Conservation (phyloP, 2,888 invertebrate species). For the Drosophila algonquin region DNA sequence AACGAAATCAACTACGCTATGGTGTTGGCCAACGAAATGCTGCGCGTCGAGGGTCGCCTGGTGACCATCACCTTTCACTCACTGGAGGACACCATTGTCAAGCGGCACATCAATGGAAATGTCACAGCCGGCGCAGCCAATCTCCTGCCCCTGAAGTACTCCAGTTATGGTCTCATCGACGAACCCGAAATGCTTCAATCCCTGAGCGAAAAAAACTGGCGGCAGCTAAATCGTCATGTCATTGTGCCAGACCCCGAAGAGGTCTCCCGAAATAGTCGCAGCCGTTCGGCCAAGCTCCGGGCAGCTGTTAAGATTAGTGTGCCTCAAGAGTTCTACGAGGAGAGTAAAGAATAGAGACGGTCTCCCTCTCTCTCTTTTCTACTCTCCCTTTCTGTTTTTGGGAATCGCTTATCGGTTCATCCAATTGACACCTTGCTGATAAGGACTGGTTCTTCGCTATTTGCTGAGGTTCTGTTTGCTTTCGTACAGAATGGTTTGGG, state of each 20-base stretch:
- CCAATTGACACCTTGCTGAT: conserved; percentile 65
- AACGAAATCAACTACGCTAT: conserved; percentile 97
- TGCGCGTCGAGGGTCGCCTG: conserved; percentile 91
- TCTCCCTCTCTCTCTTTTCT: conserved; percentile 27
- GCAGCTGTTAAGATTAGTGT: conserved; percentile 89
- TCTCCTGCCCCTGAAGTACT: conserved; percentile 89
- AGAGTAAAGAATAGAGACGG: neutral
- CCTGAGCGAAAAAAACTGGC: conserved; percentile 89
- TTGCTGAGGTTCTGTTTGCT: conserved; percentile 34
- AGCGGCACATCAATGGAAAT: conserved; percentile 93
- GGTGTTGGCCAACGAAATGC: conserved; percentile 89
- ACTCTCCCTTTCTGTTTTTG: conserved; percentile 5
- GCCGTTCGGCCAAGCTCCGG: conserved; percentile 94
- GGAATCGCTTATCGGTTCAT: conserved; percentile 30
- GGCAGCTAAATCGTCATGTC: conserved; percentile 91
- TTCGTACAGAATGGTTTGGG: conserved; percentile 43
- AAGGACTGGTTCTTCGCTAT: conserved; percentile 44
- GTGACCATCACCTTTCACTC: conserved; percentile 96
- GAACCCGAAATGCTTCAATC: conserved; percentile 86
- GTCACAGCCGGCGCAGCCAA: conserved; percentile 89
- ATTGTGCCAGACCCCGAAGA: conserved; percentile 90
- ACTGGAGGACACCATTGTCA: conserved; percentile 96
- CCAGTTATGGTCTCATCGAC: conserved; percentile 87
- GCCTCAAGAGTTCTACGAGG: neutral
- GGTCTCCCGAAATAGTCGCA: conserved; percentile 91